Evolutionary conservation across 1,140 invertebrate species (phyloP).

Genomic region (honey bee (Apis mellifera)): Amel_HAv3.1 CM009943.2:10176001-10176500

Average conservation of each 20-base stretch:
- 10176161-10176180: too few species aligned
- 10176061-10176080: neutral
- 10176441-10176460: neutral
- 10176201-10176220: too few species aligned
- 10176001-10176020: constrained; percentile 6
- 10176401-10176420: neutral
- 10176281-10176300: too few species aligned
- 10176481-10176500: neutral
- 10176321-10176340: too few species aligned
- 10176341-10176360: too few species aligned
- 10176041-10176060: neutral
- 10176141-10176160: neutral
- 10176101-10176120: neutral
- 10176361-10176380: too few species aligned
- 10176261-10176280: too few species aligned
- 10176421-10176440: neutral
- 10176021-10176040: neutral
- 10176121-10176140: neutral
- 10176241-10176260: too few species aligned
- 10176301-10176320: too few species aligned
- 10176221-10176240: too few species aligned
- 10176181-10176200: too few species aligned
- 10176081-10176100: neutral
- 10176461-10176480: neutral
- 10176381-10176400: too few species aligned